Evolutionary conservation across 2,797 vertebrate genomes (phyloP).

Genomic region (Ceyx erithaca): DNA sequence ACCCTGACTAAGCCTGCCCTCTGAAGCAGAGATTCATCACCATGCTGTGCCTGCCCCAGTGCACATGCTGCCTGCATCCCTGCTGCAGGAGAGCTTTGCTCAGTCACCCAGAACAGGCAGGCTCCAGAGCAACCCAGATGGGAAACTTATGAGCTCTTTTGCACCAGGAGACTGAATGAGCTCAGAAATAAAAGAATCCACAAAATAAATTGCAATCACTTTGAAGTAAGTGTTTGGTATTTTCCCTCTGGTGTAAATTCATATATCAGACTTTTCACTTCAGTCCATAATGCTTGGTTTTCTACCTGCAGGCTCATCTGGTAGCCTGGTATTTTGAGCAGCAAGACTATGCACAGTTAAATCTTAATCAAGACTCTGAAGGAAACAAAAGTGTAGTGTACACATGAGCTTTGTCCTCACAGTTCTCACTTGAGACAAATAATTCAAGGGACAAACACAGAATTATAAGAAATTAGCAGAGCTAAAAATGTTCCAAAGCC

Average conservation of each 20-base stretch:
- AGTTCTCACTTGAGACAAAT: background rate
- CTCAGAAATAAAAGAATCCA: background rate
- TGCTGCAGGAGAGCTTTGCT: background rate
- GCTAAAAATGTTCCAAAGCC: background rate
- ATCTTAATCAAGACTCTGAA: background rate
- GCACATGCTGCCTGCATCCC: background rate
- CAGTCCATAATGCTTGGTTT: background rate
- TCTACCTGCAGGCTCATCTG: background rate
- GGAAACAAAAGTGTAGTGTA: background rate
- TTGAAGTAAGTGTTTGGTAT: background rate
- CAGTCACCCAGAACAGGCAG: background rate
- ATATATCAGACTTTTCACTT: background rate
- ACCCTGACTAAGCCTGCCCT: background rate
- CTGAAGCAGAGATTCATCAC: background rate
- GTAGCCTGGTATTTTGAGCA: background rate
- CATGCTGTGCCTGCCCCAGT: rapidly evolving
- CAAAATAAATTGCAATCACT: background rate
- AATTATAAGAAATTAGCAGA: background rate
- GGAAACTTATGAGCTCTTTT: background rate
- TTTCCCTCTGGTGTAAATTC: background rate
- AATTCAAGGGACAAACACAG: background rate
- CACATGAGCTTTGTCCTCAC: background rate
- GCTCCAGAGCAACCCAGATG: background rate
- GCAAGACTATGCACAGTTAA: background rate
- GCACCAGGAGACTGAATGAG: background rate